Evolutionary conservation across 1,140 invertebrate species (phyloP).

Genomic region (Ctenoplectra terminalis): DNA sequence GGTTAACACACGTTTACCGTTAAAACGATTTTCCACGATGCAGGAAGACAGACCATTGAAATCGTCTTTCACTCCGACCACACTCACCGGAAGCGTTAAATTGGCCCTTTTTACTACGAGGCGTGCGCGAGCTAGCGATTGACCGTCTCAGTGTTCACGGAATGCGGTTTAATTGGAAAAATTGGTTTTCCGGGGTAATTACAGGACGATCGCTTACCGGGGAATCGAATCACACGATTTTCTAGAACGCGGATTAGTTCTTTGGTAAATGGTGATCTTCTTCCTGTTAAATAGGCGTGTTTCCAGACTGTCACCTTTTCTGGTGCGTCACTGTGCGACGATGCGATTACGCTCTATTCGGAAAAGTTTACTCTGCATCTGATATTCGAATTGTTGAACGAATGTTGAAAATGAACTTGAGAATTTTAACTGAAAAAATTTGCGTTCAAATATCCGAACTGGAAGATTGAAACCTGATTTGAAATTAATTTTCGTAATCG

Average conservation of each 20-base stretch:
- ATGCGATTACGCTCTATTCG: no score
- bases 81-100: conserved; percentile 41
- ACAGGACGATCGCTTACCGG: background rate
- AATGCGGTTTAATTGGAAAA: conserved; percentile 37
- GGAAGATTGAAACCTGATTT: no score
- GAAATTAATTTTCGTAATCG: no score
- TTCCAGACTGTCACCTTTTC: background rate
- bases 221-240: background rate
- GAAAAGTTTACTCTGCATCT: no score
- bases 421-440: no score
- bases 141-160: background rate
- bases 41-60: conserved; percentile 26
- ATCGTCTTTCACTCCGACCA: conserved; percentile 7
- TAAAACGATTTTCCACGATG: conserved; percentile 40
- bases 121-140: background rate
- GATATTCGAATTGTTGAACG: no score
- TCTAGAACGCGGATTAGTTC: background rate
- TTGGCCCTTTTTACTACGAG: conserved; percentile 22
- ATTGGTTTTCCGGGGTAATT: conserved; percentile 28
- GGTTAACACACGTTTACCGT: conserved; percentile 33
- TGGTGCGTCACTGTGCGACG: no score
- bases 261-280: background rate
- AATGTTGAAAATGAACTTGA: no score
- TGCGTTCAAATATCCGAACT: no score
- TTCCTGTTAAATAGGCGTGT: background rate